Base-by-base conservation (phyloP, 2,113 vertebrate genomes). In the Cyanocitta stelleri region DNA sequence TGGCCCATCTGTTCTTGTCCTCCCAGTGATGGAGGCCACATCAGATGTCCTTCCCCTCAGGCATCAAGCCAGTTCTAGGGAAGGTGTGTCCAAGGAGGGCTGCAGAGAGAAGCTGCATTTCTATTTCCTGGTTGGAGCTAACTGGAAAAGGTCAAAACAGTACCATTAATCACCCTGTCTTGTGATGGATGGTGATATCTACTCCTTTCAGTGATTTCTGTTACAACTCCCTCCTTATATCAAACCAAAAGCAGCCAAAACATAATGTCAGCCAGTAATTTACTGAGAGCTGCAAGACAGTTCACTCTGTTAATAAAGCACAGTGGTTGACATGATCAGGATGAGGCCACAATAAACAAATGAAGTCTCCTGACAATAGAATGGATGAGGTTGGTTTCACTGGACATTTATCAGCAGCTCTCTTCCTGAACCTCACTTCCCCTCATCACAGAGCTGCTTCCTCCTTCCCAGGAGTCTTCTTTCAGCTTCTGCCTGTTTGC, bases 221-320 rank as follows among this genome's bases (percentile, higher is more conserved):
- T 73, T 95, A 19, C 29, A 61, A 61, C 17, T 68, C 39, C 37
- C 21, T 43, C 37, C 49, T 87, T 72, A 49, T 33, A 61, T 61
- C 71, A 82, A 76, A 73, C 72, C 44, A 90, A 91, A 87, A 94
- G 32, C 24, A 68, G 18, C 17, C 41, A 91, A 85, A 87, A 72
- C 73, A 39, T 56, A 52, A 52, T 39, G 20, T 56, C 44, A 87
- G 15, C 1, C 54, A 72, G 49, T 73, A 95, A 94, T 85, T 85
- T 91, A 76, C 27, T 49, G 67, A 64, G n/a, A 85, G 2, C 33
- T 56, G 29, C 11, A 68, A 89, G 64, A 3, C 58, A 87, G 68
- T 92, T 84, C 20, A 41, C 62, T 32, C 22, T 52, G 39, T 82
- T 89, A 89, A 92, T 89, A 89, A 86, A 92, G 61, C n/a, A 41